phyloP scores from a whole-genome alignment of 2,113 vertebrate genomes.

The Poecilia latipinna region DNA sequence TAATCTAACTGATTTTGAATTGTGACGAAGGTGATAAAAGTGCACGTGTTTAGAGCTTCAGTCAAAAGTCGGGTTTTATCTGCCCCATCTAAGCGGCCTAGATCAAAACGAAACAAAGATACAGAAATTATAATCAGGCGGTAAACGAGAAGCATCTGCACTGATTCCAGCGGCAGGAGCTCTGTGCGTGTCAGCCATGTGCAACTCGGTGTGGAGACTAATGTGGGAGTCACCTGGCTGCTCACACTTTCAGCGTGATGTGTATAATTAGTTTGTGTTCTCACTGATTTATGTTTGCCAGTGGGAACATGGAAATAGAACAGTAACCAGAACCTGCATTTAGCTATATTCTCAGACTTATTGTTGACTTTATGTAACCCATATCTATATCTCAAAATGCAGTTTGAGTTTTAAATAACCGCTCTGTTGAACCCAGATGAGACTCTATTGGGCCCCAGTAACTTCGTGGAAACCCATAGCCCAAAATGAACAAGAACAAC shows the following conservation, averaged over 20 bases:
- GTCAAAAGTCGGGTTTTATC: slow-evolving; percentile 38
- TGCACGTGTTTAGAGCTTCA: slow-evolving; percentile 22
- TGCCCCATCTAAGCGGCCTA: slow-evolving; percentile 25
- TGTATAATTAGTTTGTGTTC: slow-evolving; percentile 55
- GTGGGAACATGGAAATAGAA: background rate
- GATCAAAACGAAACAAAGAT: slow-evolving; percentile 1
- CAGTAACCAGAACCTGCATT: background rate
- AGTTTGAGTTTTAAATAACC: background rate
- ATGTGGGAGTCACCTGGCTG: slow-evolving; percentile 54
- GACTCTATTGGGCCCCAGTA: background rate
- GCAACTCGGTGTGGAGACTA: slow-evolving; percentile 45
- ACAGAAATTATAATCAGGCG: slow-evolving; percentile 13
- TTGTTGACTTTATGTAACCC: background rate
- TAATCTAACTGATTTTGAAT: slow-evolving; percentile 47
- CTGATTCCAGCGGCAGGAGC: slow-evolving; percentile 32
- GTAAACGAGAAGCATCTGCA: slow-evolving; percentile 40
- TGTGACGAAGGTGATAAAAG: slow-evolving; percentile 34
- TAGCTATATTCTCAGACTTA: background rate
- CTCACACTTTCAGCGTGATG: slow-evolving; percentile 17
- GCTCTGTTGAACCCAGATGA: background rate
- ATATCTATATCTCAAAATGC: background rate
- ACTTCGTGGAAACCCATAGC: no score
- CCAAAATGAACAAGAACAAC: no score
- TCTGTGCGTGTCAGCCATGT: slow-evolving; percentile 45
- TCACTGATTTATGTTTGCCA: slow-evolving; percentile 44